Percentiles rank a stretch among this genome's conserved stretches.
phyloP scores from a whole-genome alignment of 2,797 vertebrate genomes.

The Anguilla pacifica region DNA sequence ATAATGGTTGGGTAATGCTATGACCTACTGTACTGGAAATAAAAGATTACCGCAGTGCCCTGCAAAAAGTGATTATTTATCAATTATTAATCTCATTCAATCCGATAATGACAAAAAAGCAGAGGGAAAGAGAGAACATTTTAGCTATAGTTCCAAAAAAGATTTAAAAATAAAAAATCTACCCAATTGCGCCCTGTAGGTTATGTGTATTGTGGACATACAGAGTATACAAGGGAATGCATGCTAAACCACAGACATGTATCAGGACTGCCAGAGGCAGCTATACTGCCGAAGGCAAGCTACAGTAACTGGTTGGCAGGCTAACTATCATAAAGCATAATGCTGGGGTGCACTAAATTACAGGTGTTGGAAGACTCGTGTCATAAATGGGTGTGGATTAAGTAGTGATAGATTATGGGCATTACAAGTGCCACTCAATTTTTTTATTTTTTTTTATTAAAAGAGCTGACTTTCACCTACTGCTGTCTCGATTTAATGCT shows the following conservation, averaged over 20 bases:
- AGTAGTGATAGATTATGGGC: no score
- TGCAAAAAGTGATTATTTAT: background rate
- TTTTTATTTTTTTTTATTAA: no score
- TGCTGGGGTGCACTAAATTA: background rate
- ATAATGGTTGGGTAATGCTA: background rate
- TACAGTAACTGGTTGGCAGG: background rate
- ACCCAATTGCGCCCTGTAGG: background rate
- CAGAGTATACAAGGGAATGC: background rate
- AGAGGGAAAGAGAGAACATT: background rate
- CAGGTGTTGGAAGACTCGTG: no score
- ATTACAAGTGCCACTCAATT: no score
- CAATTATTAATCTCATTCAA: background rate
- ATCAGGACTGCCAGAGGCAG: background rate
- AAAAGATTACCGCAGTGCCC: slow-evolving; percentile 10
- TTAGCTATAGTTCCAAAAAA: background rate
- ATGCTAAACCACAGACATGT: background rate
- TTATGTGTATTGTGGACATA: background rate
- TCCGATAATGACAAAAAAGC: background rate
- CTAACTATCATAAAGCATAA: background rate
- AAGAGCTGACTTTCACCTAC: no score
- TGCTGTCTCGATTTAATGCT: no score
- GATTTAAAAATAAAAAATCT: background rate
- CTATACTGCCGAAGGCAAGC: no score
- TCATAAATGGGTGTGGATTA: no score
- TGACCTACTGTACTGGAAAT: slow-evolving; percentile 1